Evolutionary conservation across 2,888 invertebrate species (phyloP).

Genomic region (Ypsolopha scabrella): DNA sequence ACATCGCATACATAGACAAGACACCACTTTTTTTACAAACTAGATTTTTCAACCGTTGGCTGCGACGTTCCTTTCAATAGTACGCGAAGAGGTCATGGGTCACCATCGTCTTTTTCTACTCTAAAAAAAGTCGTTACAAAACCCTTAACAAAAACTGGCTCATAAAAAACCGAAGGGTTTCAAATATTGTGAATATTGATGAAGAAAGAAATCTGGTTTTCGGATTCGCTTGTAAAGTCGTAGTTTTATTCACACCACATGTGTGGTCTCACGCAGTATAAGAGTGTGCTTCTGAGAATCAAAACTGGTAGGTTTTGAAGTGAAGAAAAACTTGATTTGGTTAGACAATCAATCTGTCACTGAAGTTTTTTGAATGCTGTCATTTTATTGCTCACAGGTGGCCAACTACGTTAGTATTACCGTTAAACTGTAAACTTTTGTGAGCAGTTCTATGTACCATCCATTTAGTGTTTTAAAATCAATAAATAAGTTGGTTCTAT

Average conservation of each 20-base stretch:
- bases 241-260: constrained; percentile 36
- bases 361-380: constrained; percentile 12
- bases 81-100: constrained; percentile 51
- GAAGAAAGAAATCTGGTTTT: constrained; percentile 67
- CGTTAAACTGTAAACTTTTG: no score
- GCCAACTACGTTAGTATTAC: neutral
- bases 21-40: constrained; percentile 47
- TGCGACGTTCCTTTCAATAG: constrained; percentile 27
- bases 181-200: constrained; percentile 70
- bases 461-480: no score
- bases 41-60: constrained; percentile 47
- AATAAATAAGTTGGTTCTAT: no score
- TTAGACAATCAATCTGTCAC: constrained; percentile 11
- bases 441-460: no score
- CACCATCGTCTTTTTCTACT: constrained; percentile 53
- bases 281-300: constrained; percentile 33
- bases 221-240: constrained; percentile 37
- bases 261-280: constrained; percentile 61
- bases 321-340: constrained; percentile 33
- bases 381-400: constrained; percentile 5
- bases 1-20: constrained; percentile 6
- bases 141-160: constrained; percentile 41
- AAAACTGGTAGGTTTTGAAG: constrained; percentile 8
- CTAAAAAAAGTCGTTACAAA: constrained; percentile 62
- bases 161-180: constrained; percentile 55